Base-by-base conservation (phyloP, 2,113 vertebrate genomes). In the Parotia lawesii region DNA sequence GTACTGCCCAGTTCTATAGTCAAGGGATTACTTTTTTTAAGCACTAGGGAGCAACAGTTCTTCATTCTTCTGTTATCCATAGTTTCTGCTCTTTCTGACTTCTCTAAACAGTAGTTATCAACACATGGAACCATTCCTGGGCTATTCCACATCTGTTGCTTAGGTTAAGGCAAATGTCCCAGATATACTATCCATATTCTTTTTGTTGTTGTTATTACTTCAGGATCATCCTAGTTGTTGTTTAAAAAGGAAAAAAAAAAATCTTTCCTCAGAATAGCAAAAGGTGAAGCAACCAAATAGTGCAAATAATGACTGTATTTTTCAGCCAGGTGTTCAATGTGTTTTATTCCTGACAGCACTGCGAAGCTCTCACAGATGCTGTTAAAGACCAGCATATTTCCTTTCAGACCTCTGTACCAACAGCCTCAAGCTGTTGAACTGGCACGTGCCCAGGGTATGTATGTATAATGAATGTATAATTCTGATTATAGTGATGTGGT, bases 31-130 rank as follows among this genome's bases (percentile, higher is more conserved):
- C 85, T 67, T 37, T 48, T 82, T 93, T 62, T 29, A 89, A 56
- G 75, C 82, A 91, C 90, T 91, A 88, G 85, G 57, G 94, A 94
- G 79, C 87, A 96, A 91, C 64, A 91, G 66, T 53, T 94, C 90
- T 95, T 94, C 73, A 74, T 57, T 89, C 27, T 85, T 61, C 31
- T 72, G 2, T 71, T 90, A 77, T 15, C 38, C 2, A 0, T 42
- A 20, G 90, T 80, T 90, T 51, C 44, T 65, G 7, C 53, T 87
- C 80, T 67, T 72, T 65, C 48, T 84, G 61, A 35, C 42, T 60
- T 47, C 48, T 65, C 51, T 64, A 12, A 77, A 33, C 20, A 72
- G 33, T 35, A 44, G 22, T 78, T 89, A 61, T 13, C 28, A 77
- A 75, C 16, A 35, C 56, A 22, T 33, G 48, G 53, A 64, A 54